Evolutionary conservation across 2,797 vertebrate genomes (phyloP), one percentile per base, ranked within the genome.

Genomic region (Bradypodion ventrale): DNA sequence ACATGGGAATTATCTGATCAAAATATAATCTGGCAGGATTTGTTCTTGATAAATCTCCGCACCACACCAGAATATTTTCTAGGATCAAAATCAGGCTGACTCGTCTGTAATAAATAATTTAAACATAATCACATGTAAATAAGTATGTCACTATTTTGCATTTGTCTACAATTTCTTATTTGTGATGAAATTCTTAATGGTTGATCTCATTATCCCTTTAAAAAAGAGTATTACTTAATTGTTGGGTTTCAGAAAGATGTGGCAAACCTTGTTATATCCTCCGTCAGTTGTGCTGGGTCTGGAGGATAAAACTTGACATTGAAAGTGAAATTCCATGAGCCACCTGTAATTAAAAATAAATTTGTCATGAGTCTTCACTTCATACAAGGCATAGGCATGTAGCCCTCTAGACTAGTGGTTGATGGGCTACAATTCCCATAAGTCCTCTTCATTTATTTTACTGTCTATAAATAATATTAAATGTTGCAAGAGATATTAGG

Each of bases 221-320:
- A 49, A 12, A 0, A 0, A 79, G 40, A 52, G 63, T 19, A 60
- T 80, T 27, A 52, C 19, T 37, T 65, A 35, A 74, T 23, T 5
- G 62, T 35, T 37, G 69, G 42, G 63, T 52, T 76, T 59, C 29
- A 13, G 52, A 44, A n/a, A 25, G n/a, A 40, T 25, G 49, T 76
- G 29, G 7, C 84, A 77, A 76, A 98, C 98, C 98, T 98, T 49
- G 98, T 99, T 90, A 99, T 99, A 93, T 99, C 98, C 90, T 99
- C 98, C 56, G 98, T 98, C 63, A 99, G 95, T 90, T 99, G 98
- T 10, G 98, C 97, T 1, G 98, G 98, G 86, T 99, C 98, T 1
- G 98, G 98, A 0, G 98, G 98, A 77, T 99, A 99, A 93, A 99
- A 99, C 78, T 99, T 99, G 88, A 99, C 98, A 88, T 97, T 98